A percentile compares a stretch with the other conserved stretches of the same genome.
Conservation (phyloP, 2,888 invertebrate genomes). For the Galerucella nymphaeae region DNA sequence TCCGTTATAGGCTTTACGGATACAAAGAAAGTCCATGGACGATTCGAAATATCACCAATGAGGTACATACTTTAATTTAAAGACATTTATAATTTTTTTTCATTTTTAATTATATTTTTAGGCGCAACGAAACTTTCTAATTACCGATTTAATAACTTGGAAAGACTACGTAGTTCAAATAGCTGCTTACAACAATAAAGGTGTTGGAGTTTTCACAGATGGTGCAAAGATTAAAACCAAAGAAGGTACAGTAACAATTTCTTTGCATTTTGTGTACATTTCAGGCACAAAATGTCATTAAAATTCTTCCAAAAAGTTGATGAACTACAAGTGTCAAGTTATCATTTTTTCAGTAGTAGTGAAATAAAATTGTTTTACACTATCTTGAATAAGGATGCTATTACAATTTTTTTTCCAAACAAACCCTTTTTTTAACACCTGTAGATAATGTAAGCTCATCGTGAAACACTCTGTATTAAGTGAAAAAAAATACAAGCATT, state of each 20-base stretch:
- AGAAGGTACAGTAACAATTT: constrained; percentile 70
- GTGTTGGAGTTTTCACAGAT: constrained; percentile 91
- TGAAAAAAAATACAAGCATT: too few species aligned
- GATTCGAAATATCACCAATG: constrained; percentile 90
- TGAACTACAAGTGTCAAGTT: too few species aligned
- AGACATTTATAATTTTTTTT: not conserved
- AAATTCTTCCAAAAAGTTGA: too few species aligned
- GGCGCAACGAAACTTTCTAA: constrained; percentile 89
- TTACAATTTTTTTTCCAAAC: too few species aligned
- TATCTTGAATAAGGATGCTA: too few species aligned
- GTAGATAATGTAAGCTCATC: too few species aligned
- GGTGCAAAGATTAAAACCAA: constrained; percentile 93
- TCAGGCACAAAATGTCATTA: not conserved
- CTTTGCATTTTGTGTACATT: not conserved
- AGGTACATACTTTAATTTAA: constrained; percentile 60
- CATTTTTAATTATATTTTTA: constrained; percentile 47
- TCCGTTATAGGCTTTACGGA: constrained; percentile 90
- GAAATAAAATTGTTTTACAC: too few species aligned
- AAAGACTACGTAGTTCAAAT: constrained; percentile 97
- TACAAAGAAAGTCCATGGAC: constrained; percentile 95
- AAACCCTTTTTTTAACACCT: too few species aligned
- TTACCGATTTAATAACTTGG: constrained; percentile 96
- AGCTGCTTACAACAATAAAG: constrained; percentile 96
- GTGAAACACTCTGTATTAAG: too few species aligned
- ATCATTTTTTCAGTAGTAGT: too few species aligned